phyloP scores from a whole-genome alignment of 2,888 invertebrate genomes.

The Molorchus minor region DNA sequence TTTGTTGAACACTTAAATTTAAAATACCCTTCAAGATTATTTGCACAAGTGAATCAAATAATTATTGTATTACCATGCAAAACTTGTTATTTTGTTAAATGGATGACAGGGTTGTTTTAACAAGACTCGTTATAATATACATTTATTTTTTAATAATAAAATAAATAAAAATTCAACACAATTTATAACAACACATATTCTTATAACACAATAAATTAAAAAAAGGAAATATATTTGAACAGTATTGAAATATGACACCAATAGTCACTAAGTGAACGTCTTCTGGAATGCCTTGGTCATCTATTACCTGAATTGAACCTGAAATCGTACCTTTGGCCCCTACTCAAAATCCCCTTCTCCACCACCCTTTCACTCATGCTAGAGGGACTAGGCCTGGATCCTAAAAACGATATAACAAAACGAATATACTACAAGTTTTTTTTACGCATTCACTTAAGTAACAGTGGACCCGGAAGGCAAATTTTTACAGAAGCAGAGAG shows the following conservation, averaged over 20 bases:
- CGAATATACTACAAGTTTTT: background rate
- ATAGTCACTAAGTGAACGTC: slow-evolving; percentile 13
- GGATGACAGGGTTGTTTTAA: too few species aligned
- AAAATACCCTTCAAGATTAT: too few species aligned
- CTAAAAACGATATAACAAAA: slow-evolving; percentile 42
- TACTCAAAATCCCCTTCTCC: slow-evolving; percentile 41
- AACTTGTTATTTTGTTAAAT: too few species aligned
- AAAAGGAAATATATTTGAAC: slow-evolving; percentile 33
- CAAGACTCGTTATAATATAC: too few species aligned
- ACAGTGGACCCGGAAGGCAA: too few species aligned
- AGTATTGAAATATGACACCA: slow-evolving; percentile 40
- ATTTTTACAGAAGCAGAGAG: too few species aligned
- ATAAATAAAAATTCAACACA: slow-evolving; percentile 35
- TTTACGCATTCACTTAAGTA: slow-evolving; percentile 6
- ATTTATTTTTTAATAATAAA: slow-evolving; percentile 36
- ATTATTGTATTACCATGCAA: too few species aligned
- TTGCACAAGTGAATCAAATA: too few species aligned
- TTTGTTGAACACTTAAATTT: too few species aligned
- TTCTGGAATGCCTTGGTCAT: slow-evolving; percentile 51
- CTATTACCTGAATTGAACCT: slow-evolving; percentile 45
- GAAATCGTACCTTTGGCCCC: slow-evolving; percentile 47
- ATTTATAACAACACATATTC: slow-evolving; percentile 24
- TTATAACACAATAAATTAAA: slow-evolving; percentile 33
- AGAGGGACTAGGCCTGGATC: slow-evolving; percentile 54
- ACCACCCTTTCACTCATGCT: slow-evolving; percentile 35